Base-by-base conservation (phyloP, 2,888 invertebrate species). In the Horisme vitalbata region DNA sequence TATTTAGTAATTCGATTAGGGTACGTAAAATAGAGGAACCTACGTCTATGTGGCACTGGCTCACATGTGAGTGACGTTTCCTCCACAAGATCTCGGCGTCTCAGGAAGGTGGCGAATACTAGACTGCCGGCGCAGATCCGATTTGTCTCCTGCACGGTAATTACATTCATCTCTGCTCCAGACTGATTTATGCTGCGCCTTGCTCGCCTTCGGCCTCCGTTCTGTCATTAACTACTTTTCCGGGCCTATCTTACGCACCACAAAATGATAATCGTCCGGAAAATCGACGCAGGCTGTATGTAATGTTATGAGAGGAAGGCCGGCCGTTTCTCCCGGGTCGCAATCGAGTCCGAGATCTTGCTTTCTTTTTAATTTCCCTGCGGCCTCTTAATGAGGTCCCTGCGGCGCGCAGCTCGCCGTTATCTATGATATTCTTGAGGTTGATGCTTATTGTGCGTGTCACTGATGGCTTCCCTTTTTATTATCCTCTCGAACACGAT, bases 321-420 rank as follows among this genome's bases (percentile, higher is more conserved):
- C 79, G 75, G 69, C 71, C 81, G 83, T 83, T 85, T 84, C 75
- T 82, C 83, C 81, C 75, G 73, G 73, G 74, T 71, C 79, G 82
- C 85, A 86, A 85, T 88, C 81, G 88, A 84, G 89, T 88, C 88
- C 89, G 80, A 87, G 85, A 79, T 85, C 83, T 88, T 88, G 87
- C 78, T 90, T 89, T 88, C 89, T 89, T 89, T 89, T 89, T 89
- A 90, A 90, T 90, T 90, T 90, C 90, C 90, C 90, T 83, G 83
- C 84, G 89, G 89, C 74, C 86, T 81, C 85, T 87, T 89, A 89
- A 89, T 89, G 89, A 89, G 86, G 79, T 86, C 89, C 83, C 86
- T 68, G 72, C 74, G 82, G 81, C 79, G 77, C 75, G 70, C 23
- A 37, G 43, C 69, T 72, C 75, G 83, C 82, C 79, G 85, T 89